These are phyloP conservation scores for Scolopax rusticola DNA, from an alignment of 2,797 vertebrate species.

Conservation along the genomic window DNA sequence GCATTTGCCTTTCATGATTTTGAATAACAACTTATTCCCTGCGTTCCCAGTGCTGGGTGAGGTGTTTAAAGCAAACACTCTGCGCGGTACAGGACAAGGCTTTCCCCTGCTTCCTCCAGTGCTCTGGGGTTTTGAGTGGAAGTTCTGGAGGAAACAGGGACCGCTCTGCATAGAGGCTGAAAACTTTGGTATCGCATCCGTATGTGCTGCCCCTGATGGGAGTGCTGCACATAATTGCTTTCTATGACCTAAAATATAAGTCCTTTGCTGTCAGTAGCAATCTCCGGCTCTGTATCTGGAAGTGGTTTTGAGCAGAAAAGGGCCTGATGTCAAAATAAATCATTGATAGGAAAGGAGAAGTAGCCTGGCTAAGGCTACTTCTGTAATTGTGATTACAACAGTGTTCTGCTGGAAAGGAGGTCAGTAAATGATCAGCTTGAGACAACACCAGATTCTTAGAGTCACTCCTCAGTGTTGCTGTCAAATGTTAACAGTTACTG, in stretches of 20 bases:
- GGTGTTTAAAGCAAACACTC: not conserved
- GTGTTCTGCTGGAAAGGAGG: slow-evolving; percentile 55
- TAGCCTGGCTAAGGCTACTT: not conserved
- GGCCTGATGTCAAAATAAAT: slow-evolving; percentile 55
- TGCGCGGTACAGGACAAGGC: accelerated
- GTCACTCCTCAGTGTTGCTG: not conserved
- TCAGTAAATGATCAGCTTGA: slow-evolving; percentile 12
- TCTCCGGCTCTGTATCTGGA: slow-evolving; percentile 10
- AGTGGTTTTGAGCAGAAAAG: slow-evolving; percentile 57
- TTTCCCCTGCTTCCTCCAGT: not conserved
- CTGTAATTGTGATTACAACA: slow-evolving; percentile 29
- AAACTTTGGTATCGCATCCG: not conserved
- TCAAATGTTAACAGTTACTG: not conserved
- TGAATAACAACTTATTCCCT: not conserved
- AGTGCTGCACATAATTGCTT: not conserved
- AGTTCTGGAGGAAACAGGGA: not conserved
- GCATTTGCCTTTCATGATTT: not conserved
- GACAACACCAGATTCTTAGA: not conserved
- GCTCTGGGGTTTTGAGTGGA: not conserved
- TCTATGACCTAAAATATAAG: slow-evolving; percentile 28
- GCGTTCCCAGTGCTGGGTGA: not conserved
- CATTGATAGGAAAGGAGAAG: slow-evolving; percentile 42
- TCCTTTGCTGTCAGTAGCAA: slow-evolving; percentile 36
- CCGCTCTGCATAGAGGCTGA: not conserved
- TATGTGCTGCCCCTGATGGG: not conserved